Evolutionary conservation across 1,140 invertebrate species (phyloP).

Genomic region (Drosophila ohnishii): DNA sequence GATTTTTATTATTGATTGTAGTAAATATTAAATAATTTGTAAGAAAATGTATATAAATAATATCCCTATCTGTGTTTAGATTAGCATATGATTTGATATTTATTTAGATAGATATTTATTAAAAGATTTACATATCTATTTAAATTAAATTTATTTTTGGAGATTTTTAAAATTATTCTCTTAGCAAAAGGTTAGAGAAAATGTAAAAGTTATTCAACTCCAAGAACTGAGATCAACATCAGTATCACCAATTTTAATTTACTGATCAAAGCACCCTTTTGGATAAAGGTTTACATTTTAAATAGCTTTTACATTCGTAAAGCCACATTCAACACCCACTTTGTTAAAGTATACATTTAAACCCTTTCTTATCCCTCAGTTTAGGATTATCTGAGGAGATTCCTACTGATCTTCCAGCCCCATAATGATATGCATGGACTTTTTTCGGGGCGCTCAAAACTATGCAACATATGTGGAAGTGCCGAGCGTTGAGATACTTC

Average conservation of each 20-base stretch:
- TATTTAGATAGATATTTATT: too few species aligned
- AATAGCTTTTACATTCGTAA: background rate
- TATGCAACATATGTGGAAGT: conserved; percentile 52
- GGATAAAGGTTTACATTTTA: background rate
- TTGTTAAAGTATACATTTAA: background rate
- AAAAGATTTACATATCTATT: background rate
- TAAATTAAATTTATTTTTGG: background rate
- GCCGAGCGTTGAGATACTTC: conserved; percentile 22
- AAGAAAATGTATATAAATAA: too few species aligned
- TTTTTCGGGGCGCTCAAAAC: conserved; percentile 50
- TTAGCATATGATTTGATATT: too few species aligned
- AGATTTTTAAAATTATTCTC: background rate
- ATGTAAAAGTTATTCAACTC: too few species aligned
- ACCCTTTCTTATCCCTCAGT: too few species aligned
- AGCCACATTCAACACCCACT: background rate
- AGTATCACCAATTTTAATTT: too few species aligned
- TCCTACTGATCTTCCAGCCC: background rate
- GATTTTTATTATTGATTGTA: background rate
- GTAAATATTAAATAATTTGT: background rate
- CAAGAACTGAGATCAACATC: too few species aligned
- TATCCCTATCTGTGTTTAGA: background rate
- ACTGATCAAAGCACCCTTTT: background rate
- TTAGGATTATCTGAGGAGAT: background rate
- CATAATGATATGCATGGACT: conserved; percentile 37
- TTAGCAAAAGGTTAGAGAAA: background rate